Conservation (phyloP, 2,113 vertebrate genomes). For the Hirundichthys speculiger region DNA sequence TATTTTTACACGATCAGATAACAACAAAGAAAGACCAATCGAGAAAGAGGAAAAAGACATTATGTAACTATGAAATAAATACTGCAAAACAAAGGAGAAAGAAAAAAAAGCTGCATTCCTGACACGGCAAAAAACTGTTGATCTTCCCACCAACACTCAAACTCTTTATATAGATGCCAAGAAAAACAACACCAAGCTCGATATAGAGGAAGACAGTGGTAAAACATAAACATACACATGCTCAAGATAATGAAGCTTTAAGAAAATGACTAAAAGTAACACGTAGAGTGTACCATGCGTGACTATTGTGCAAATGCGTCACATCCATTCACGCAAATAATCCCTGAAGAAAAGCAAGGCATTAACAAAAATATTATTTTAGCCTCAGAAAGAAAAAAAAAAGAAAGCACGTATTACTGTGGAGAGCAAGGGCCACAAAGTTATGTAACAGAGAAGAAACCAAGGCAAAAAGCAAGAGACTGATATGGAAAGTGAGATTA, state of each 20-base stretch:
- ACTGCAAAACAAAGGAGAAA: constrained; percentile 31
- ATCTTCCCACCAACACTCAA: constrained; percentile 44
- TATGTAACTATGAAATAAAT: constrained; percentile 43
- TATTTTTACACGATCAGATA: constrained; percentile 18
- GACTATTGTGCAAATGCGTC: no score
- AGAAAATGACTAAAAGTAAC: constrained; percentile 3
- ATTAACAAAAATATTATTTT: constrained; percentile 16
- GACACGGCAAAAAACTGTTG: constrained; percentile 38
- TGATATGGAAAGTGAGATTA: constrained; percentile 8
- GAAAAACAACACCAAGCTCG: constrained; percentile 49
- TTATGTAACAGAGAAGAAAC: constrained; percentile 56
- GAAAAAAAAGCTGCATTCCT: constrained; percentile 27
- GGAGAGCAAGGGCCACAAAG: constrained; percentile 9
- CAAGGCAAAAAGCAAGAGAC: constrained; percentile 27
- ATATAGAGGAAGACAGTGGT: constrained; percentile 13
- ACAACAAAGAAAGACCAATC: constrained; percentile 6
- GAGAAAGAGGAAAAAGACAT: constrained; percentile 5
- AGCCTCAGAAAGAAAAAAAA: constrained; percentile 40
- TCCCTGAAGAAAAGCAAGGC: neutral
- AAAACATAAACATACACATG: constrained; percentile 12
- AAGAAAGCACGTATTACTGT: constrained; percentile 33
- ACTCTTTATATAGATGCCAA: constrained; percentile 55
- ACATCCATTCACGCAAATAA: constrained; percentile 1
- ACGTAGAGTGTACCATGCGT: no score
- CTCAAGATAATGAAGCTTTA: constrained; percentile 27